Conservation (phyloP, 1,140 invertebrate genomes). For the Metaphire vulgaris region DNA sequence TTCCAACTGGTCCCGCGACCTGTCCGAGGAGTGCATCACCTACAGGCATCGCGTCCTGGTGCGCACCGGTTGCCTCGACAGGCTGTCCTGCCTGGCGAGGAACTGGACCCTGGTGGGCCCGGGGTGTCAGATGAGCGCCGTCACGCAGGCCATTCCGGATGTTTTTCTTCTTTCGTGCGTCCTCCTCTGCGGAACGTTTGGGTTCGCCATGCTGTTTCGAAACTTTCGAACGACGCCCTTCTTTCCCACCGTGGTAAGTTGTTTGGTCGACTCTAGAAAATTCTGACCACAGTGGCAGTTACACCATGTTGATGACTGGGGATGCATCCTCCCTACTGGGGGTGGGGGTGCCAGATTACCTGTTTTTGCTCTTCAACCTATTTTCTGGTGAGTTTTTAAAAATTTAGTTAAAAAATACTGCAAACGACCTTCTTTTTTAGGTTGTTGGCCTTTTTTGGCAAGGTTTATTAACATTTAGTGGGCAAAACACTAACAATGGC, state of each 20-base stretch:
- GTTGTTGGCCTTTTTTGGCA: no score
- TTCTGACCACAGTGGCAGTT: no score
- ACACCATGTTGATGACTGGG: no score
- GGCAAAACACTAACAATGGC: no score
- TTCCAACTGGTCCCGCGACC: slow-evolving; percentile 1
- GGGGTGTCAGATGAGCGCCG: slow-evolving; percentile 28
- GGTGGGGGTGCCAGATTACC: no score
- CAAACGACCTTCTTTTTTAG: no score
- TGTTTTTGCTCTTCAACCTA: no score
- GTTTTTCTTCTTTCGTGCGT: slow-evolving; percentile 49
- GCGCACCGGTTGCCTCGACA: slow-evolving; percentile 37
- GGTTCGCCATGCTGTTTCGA: slow-evolving; percentile 39
- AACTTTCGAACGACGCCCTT: slow-evolving; percentile 15
- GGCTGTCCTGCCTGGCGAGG: slow-evolving; percentile 11
- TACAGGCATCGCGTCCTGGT: slow-evolving; percentile 28
- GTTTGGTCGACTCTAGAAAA: no score
- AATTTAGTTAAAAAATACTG: no score
- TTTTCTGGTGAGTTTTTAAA: no score
- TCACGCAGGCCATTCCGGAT: slow-evolving; percentile 33
- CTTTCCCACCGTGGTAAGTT: slow-evolving; percentile 27
- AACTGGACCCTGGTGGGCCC: slow-evolving; percentile 27
- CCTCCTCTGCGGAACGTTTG: slow-evolving; percentile 47
- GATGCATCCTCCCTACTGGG: no score
- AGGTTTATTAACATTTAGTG: no score
- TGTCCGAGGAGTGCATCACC: slow-evolving; percentile 22